Percentiles rank a stretch among this genome's conserved stretches.
Conservation (phyloP, 1,140 invertebrate genomes). For the Varroa destructor region DNA sequence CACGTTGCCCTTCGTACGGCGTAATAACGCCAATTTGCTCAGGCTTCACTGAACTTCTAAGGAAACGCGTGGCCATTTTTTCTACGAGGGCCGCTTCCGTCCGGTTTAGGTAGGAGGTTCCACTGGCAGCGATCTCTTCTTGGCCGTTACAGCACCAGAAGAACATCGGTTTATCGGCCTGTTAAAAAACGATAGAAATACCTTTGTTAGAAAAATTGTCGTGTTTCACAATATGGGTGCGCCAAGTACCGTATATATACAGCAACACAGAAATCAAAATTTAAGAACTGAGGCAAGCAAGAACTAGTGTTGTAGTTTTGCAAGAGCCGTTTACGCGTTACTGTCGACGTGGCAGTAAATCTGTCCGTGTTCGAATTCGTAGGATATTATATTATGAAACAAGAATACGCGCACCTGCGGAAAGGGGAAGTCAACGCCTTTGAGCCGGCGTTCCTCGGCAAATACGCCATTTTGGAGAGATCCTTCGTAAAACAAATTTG, state of each 20-base stretch:
- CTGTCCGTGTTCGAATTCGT: too few relatives aligned
- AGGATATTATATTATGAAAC: too few relatives aligned
- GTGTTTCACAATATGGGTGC: too few relatives aligned
- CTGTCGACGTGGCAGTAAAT: too few relatives aligned
- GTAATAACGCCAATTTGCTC: constrained; percentile 99
- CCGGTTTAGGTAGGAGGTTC: constrained; percentile 93
- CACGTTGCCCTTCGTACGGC: constrained; percentile 96
- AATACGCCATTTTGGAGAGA: constrained; percentile 96
- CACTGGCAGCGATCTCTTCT: constrained; percentile 95
- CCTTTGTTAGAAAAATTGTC: too few relatives aligned
- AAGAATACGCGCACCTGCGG: constrained; percentile 43
- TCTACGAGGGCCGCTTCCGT: constrained; percentile 98
- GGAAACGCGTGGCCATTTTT: constrained; percentile 82
- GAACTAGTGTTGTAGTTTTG: too few relatives aligned
- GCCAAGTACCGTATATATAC: too few relatives aligned
- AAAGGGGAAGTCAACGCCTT: constrained; percentile 94
- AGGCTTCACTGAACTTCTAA: constrained; percentile 85
- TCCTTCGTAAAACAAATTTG: constrained; percentile 99
- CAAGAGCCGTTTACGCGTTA: too few relatives aligned
- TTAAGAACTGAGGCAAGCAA: too few relatives aligned
- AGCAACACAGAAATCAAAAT: too few relatives aligned
- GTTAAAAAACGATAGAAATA: constrained; percentile 35
- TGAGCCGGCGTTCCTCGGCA: constrained; percentile 74
- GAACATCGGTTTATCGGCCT: constrained; percentile 91
- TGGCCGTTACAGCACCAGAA: constrained; percentile 96